These are phyloP conservation scores for Cynoglossus semilaevis DNA, from an alignment of 2,113 vertebrate genomes.

Conservation along the genomic window DNA sequence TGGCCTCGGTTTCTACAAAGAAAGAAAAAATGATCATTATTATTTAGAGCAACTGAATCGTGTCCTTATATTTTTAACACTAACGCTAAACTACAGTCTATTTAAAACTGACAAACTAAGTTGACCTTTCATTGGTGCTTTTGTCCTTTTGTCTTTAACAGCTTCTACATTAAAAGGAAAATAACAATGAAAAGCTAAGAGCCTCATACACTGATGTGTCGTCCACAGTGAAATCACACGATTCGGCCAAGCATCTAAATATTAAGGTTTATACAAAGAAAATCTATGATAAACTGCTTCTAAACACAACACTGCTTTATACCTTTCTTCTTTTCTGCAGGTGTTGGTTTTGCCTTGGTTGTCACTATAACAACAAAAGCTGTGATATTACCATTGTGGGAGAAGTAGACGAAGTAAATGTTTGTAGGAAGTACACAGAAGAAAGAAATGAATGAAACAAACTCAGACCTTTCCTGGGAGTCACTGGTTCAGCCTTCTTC, in stretches of 20 bases:
- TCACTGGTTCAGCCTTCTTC: conserved; percentile 36
- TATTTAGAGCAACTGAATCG: neutral
- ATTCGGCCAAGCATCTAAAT: neutral
- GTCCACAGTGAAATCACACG: neutral
- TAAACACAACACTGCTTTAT: neutral
- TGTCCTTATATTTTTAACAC: neutral
- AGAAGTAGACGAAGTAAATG: rapidly evolving
- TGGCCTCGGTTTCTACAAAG: conserved; percentile 42
- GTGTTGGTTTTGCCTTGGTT: conserved; percentile 21
- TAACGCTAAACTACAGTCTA: neutral
- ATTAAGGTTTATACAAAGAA: no score
- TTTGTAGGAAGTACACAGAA: neutral
- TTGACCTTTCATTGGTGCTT: conserved; percentile 21
- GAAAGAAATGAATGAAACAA: neutral
- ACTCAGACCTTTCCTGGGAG: conserved; percentile 44
- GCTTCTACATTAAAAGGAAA: conserved; percentile 9
- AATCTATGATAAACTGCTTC: no score
- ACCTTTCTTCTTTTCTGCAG: conserved; percentile 45
- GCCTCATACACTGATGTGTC: no score
- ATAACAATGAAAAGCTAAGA: neutral
- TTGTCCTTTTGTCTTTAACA: conserved; percentile 26
- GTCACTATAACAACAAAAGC: conserved; percentile 17
- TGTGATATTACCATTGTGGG: conserved; percentile 1
- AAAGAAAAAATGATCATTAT: neutral
- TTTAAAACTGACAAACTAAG: neutral